Evolutionary conservation across 2,113 vertebrate genomes (phyloP).

Genomic region (Cercopithecus mona): DNA sequence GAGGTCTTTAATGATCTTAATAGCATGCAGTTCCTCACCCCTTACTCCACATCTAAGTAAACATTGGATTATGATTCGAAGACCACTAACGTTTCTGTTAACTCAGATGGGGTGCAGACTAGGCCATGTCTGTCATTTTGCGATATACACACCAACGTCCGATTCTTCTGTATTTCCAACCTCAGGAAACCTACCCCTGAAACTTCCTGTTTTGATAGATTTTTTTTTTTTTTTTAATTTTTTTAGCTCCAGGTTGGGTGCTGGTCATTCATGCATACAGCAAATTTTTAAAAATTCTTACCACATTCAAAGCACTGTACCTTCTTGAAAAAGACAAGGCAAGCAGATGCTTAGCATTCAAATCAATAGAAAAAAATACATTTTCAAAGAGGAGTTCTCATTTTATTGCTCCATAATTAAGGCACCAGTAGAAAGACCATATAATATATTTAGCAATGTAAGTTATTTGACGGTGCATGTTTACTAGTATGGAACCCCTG

Average conservation of each 20-base stretch:
- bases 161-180: neutral
- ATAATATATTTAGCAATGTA: neutral
- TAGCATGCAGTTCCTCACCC: neutral
- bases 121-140: neutral
- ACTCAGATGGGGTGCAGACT: neutral
- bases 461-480: neutral
- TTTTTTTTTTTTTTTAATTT: neutral
- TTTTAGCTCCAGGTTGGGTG: neutral
- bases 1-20: neutral
- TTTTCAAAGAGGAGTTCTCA: neutral
- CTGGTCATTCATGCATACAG: conserved; percentile 44
- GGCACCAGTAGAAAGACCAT: neutral
- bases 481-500: neutral
- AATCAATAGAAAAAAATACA: neutral
- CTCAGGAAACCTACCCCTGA: neutral
- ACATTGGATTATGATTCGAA: neutral
- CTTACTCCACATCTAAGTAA: neutral
- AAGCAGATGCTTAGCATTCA: neutral
- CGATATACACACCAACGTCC: neutral
- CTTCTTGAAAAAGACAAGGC: neutral
- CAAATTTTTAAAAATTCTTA: neutral
- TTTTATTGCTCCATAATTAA: conserved; percentile 1
- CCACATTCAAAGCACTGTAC: neutral
- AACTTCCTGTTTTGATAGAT: conserved; percentile 67
- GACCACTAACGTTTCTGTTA: neutral